Evolutionary conservation across 1,140 invertebrate genomes (phyloP).

Genomic region (Drosophila sechellia): DNA sequence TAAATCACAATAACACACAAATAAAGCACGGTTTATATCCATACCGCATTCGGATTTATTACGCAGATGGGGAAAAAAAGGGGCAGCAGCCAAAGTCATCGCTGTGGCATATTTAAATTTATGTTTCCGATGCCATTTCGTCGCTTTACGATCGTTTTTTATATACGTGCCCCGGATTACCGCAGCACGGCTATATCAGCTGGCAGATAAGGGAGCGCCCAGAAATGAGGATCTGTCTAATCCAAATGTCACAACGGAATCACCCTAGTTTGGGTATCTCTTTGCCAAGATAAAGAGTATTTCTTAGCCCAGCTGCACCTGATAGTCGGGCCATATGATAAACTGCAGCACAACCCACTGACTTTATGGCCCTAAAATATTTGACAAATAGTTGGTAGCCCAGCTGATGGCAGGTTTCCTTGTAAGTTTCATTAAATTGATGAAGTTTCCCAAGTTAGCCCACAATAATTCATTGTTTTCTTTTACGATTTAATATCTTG

Average conservation of each 20-base stretch:
- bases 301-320: slow-evolving; percentile 8
- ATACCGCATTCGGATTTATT: slow-evolving; percentile 69
- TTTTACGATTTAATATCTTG: neutral
- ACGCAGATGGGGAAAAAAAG: slow-evolving; percentile 51
- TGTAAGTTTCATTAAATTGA: slow-evolving; percentile 38
- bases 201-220: slow-evolving; percentile 14
- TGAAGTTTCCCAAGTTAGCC: slow-evolving; percentile 3
- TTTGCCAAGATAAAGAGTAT: slow-evolving; percentile 1
- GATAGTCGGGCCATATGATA: slow-evolving; percentile 15
- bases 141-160: slow-evolving; percentile 49
- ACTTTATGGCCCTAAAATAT: slow-evolving; percentile 13
- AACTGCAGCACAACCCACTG: slow-evolving; percentile 11
- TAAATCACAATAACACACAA: slow-evolving; percentile 75
- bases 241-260: slow-evolving; percentile 12
- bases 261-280: neutral
- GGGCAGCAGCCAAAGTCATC: slow-evolving; percentile 29
- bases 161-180: slow-evolving; percentile 15
- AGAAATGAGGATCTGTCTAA: slow-evolving; percentile 11
- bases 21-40: slow-evolving; percentile 54
- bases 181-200: slow-evolving; percentile 20
- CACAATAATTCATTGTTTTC: too few relatives aligned
- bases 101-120: slow-evolving; percentile 49
- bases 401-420: slow-evolving; percentile 46
- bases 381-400: slow-evolving; percentile 64
- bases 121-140: slow-evolving; percentile 41